Conservation (phyloP, 2,797 vertebrate genomes). For the Gallinago nigripennis region DNA sequence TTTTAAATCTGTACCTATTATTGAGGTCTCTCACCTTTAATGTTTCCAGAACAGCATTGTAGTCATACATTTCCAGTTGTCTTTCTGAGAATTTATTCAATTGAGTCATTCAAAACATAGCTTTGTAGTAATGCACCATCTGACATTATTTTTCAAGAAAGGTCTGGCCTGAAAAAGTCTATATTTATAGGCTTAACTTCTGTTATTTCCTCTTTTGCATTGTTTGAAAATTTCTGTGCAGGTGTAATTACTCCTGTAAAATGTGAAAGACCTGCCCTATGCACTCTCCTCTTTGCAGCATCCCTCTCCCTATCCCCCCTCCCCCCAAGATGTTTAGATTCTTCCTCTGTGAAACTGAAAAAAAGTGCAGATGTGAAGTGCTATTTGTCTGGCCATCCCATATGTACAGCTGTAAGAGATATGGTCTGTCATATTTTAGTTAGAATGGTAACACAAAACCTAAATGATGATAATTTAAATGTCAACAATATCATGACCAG, state of each 20-base stretch:
- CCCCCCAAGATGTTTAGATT: background rate
- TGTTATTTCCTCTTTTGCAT: background rate
- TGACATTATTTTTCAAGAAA: background rate
- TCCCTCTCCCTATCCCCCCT: no score
- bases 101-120: background rate
- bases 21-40: background rate
- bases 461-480: constrained; percentile 4
- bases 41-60: background rate
- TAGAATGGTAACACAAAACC: background rate
- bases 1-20: background rate
- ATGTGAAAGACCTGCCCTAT: background rate
- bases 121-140: background rate
- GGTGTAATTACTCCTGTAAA: background rate
- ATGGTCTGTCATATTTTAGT: background rate
- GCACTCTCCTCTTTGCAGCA: no score
- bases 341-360: background rate
- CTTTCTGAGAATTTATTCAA: background rate
- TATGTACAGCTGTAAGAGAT: background rate
- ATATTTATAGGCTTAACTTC: background rate
- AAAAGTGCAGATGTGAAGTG: background rate
- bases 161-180: background rate
- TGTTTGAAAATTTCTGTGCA: background rate
- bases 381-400: background rate
- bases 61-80: background rate
- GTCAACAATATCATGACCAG: background rate